Percentiles rank a stretch among this genome's conserved stretches.
Evolutionary conservation across 1,140 invertebrate genomes (phyloP).

Genomic region (Hyposmocoma kahamanoa): DNA sequence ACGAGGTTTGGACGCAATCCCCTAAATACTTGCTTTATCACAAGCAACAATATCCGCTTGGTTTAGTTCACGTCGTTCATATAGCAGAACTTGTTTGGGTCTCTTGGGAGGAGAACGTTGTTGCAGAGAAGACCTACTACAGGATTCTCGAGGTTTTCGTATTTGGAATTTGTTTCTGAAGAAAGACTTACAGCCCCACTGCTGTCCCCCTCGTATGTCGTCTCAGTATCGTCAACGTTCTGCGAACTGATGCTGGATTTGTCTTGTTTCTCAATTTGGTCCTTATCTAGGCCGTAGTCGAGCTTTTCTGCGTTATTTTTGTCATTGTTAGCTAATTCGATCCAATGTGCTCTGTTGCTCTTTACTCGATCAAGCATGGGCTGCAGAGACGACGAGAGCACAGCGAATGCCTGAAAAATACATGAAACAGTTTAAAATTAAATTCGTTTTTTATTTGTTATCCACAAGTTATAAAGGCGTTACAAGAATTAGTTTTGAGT

Average conservation of each 20-base stretch:
- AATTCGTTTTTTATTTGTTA: too few species aligned
- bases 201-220: constrained; percentile 58
- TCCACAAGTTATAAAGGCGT: too few species aligned
- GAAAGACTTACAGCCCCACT: constrained; percentile 59
- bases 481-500: too few species aligned
- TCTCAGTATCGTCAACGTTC: constrained; percentile 54
- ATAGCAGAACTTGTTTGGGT: constrained; percentile 50
- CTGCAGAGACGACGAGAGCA: constrained; percentile 83
- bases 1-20: constrained; percentile 22
- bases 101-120: constrained; percentile 42
- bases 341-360: constrained; percentile 88
- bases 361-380: constrained; percentile 90
- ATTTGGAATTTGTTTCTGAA: constrained; percentile 63
- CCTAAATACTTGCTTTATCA: constrained; percentile 11
- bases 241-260: constrained; percentile 57
- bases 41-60: constrained; percentile 20
- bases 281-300: constrained; percentile 43
- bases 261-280: constrained; percentile 38
- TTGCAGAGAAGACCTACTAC: constrained; percentile 56
- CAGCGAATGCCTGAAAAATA: constrained; percentile 84
- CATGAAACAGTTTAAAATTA: too few species aligned
- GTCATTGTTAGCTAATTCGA: constrained; percentile 79
- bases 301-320: constrained; percentile 39
- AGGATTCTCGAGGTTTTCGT: constrained; percentile 62
- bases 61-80: constrained; percentile 51